phyloP scores from a whole-genome alignment of 2,797 vertebrate species.

The Apodemus agrarius region DNA sequence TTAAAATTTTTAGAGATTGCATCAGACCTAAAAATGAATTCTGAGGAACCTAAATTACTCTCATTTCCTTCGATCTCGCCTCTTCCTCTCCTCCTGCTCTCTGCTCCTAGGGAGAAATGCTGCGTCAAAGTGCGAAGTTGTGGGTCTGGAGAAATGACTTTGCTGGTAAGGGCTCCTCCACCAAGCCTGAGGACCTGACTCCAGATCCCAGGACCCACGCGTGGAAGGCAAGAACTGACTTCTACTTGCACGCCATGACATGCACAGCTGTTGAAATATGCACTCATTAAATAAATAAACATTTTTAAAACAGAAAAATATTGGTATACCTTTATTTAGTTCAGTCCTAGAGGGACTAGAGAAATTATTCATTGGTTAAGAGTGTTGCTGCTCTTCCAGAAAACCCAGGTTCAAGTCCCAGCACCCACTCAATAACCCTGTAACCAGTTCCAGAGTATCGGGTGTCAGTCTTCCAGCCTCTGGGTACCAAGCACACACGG shows the following conservation, averaged over 20 bases:
- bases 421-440: not conserved
- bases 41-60: not conserved
- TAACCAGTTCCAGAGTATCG: not conserved
- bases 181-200: not conserved
- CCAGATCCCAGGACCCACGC: not conserved
- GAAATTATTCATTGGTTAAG: not conserved
- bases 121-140: not conserved
- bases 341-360: not conserved
- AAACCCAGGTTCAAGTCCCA: not conserved
- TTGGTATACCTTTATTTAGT: not conserved
- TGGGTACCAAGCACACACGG: not conserved
- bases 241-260: not conserved
- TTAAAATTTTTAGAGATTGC: not conserved
- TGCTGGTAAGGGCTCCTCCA: not conserved
- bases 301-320: not conserved
- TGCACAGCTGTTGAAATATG: not conserved
- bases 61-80: not conserved
- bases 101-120: not conserved
- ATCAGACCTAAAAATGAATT: not conserved
- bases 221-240: not conserved
- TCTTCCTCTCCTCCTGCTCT: not conserved
- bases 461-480: not conserved
- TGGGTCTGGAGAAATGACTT: not conserved
- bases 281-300: not conserved
- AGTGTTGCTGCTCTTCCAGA: not conserved